Evolutionary conservation across 2,888 invertebrate genomes (phyloP).

Genomic region (Caenorhabditis sp.): DNA sequence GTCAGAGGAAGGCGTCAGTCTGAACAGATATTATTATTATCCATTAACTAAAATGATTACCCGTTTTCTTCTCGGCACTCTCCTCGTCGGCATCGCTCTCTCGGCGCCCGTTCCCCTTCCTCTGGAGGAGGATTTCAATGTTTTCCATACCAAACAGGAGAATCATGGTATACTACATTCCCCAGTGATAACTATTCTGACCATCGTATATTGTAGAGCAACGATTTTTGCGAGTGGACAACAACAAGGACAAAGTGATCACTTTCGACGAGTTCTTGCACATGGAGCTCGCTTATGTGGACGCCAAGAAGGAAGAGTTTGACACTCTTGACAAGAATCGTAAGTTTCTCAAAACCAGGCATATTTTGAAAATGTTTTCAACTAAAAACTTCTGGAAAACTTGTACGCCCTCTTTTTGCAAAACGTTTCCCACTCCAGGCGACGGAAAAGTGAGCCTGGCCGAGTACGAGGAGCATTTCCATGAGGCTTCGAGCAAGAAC

Average conservation of each 20-base stretch:
- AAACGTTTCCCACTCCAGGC: conserved; percentile 44
- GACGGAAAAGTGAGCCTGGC: conserved; percentile 69
- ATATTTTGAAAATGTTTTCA: too few species aligned
- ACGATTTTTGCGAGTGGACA: conserved; percentile 70
- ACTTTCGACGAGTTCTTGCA: conserved; percentile 75
- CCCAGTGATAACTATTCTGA: not conserved
- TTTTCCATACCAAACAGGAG: conserved; percentile 58
- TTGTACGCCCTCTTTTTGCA: too few species aligned
- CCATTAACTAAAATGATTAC: too few species aligned
- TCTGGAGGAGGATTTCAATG: conserved; percentile 60
- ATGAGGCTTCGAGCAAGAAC: conserved; percentile 66
- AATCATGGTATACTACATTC: conserved; percentile 47
- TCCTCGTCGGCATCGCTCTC: not conserved
- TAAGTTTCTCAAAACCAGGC: too few species aligned
- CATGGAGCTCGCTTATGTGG: conserved; percentile 73
- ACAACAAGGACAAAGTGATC: conserved; percentile 67
- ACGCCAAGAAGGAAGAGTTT: conserved; percentile 75
- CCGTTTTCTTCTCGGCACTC: not conserved
- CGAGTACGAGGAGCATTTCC: conserved; percentile 72
- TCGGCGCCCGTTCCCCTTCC: conserved; percentile 46
- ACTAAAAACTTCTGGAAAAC: too few species aligned
- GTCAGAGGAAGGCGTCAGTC: too few species aligned
- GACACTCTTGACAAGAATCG: conserved; percentile 70
- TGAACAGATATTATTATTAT: too few species aligned
- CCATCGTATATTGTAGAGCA: conserved; percentile 66